These are phyloP conservation scores for Campylorhamphus procurvoides DNA, from an alignment of 2,113 vertebrate genomes.

Conservation along the genomic window DNA sequence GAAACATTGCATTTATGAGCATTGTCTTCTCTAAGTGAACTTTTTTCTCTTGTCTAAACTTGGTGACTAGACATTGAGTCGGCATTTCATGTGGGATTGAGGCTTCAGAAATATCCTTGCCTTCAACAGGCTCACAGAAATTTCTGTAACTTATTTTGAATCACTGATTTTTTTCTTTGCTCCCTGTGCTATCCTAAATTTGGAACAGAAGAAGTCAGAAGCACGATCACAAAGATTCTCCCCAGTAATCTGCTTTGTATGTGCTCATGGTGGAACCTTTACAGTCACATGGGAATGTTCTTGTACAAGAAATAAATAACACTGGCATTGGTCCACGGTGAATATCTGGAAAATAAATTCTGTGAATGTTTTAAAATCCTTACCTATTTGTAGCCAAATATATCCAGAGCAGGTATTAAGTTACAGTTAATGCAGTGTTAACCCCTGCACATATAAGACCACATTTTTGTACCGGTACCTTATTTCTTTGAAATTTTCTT, in stretches of 20 bases:
- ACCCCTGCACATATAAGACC: neutral
- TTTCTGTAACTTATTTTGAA: neutral
- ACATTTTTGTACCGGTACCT: conserved; percentile 20
- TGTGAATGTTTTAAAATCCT: neutral
- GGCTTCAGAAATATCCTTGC: neutral
- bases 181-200: neutral
- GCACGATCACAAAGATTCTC: neutral
- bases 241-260: neutral
- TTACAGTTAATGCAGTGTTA: neutral
- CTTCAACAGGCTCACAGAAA: neutral
- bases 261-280: neutral
- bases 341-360: neutral
- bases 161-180: neutral
- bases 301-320: neutral
- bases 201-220: neutral
- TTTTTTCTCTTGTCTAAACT: neutral
- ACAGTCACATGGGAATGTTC: neutral
- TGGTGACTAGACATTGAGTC: neutral
- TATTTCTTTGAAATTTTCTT: conserved; percentile 66
- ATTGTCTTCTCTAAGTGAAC: neutral
- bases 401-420: neutral
- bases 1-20: neutral
- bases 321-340: neutral
- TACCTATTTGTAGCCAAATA: neutral
- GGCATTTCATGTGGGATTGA: neutral